Conservation (phyloP, 1,140 invertebrate species). For the Pararge aegeria region DNA sequence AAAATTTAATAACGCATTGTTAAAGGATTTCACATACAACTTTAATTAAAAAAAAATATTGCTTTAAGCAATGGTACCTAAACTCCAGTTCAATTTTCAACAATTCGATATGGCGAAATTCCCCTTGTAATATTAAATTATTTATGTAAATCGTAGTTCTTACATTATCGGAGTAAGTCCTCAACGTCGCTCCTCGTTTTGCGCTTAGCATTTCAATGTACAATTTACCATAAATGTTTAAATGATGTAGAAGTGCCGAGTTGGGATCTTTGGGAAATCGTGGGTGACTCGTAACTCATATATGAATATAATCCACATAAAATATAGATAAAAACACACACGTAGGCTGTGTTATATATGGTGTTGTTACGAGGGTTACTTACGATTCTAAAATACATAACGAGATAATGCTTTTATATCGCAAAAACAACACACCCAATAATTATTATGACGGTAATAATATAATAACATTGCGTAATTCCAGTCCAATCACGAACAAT, state of each 20-base stretch:
- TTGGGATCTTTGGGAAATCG: slow-evolving; percentile 2
- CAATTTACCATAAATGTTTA: slow-evolving; percentile 33
- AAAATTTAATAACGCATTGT: no score
- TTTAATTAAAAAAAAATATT: no score
- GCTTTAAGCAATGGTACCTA: no score
- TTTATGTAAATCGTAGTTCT: slow-evolving; percentile 25
- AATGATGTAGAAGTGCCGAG: slow-evolving; percentile 19
- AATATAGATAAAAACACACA: no score
- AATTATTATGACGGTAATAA: background rate
- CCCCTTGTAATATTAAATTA: background rate
- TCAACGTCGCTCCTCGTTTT: background rate
- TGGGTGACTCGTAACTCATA: slow-evolving; percentile 1
- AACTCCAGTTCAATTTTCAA: background rate
- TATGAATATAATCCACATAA: no score
- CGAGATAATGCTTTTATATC: no score
- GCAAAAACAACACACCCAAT: background rate
- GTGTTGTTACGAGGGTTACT: no score
- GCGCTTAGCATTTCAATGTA: slow-evolving; percentile 33
- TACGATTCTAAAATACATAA: no score
- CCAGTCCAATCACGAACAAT: background rate
- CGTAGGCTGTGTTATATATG: no score
- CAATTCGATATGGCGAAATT: background rate
- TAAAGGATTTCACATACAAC: no score
- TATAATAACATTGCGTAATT: background rate
- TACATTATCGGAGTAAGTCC: slow-evolving; percentile 14